These are phyloP conservation scores for rabbit (Oryctolagus cuniculus) DNA, from an alignment of 2,113 vertebrate genomes.

Conservation along the genomic window DNA sequence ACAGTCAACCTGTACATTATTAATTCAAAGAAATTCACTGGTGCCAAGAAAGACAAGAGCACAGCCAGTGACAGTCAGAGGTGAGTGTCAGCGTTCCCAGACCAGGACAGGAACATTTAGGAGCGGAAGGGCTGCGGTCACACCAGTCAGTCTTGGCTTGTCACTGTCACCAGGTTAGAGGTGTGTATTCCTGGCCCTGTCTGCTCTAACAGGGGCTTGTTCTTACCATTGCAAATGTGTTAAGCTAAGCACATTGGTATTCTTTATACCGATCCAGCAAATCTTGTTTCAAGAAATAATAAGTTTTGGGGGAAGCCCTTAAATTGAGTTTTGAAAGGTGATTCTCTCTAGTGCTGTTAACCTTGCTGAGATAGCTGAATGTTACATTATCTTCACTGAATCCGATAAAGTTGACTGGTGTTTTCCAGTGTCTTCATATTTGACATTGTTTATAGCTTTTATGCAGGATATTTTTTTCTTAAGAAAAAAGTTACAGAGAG, in stretches of 20 bases:
- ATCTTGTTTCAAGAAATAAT: conserved; percentile 40
- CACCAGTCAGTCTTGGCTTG: not conserved
- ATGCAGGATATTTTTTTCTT: not conserved
- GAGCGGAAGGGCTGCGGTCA: not conserved
- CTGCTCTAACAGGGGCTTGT: not conserved
- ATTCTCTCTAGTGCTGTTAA: not conserved
- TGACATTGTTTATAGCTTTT: conserved; percentile 3
- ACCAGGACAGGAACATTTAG: not conserved
- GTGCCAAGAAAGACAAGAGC: conserved; percentile 2
- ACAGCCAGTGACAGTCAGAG: not conserved
- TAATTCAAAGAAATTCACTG: not conserved
- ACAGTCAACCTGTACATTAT: not conserved
- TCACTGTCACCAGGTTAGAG: not conserved
- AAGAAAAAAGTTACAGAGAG: conserved; percentile 2
- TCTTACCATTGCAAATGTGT: conserved; percentile 5
- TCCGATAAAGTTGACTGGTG: not conserved
- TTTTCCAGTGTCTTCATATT: conserved; percentile 26
- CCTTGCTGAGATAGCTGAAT: not conserved
- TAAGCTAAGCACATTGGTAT: not conserved
- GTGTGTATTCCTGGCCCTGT: not conserved
- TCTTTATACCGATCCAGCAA: not conserved
- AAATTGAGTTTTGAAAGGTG: conserved; percentile 30
- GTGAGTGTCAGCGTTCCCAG: not conserved
- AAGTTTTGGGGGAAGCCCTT: conserved; percentile 36
- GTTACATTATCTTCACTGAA: not conserved